Evolutionary conservation across 2,888 invertebrate genomes (phyloP).

Genomic region (Drosophila fulvimacula): DNA sequence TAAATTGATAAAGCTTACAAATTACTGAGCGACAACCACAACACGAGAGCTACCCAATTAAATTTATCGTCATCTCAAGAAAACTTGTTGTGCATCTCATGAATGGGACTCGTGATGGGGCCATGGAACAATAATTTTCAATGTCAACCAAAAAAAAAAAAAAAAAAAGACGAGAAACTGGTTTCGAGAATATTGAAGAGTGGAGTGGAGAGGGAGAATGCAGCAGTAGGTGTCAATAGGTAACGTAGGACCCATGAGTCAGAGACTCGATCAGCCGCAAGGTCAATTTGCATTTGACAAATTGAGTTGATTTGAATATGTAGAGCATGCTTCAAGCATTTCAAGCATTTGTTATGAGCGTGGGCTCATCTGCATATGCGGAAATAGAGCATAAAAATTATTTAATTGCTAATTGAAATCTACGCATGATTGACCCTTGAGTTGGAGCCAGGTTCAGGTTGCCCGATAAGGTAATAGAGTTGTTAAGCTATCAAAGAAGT

Average conservation of each 20-base stretch:
- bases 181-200: conserved; percentile 37
- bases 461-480: conserved; percentile 26
- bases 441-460: conserved; percentile 5
- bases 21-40: conserved; percentile 52
- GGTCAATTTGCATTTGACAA: conserved; percentile 68
- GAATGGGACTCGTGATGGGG: conserved; percentile 49
- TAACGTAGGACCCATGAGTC: conserved; percentile 49
- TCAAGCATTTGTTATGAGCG: conserved; percentile 20
- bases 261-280: conserved; percentile 46
- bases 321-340: conserved; percentile 41
- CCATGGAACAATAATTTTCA: conserved; percentile 52
- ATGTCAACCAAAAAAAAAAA: conserved; percentile 37
- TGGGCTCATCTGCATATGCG: conserved; percentile 44
- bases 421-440: conserved; percentile 45
- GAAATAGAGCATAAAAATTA: conserved; percentile 41
- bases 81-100: conserved; percentile 73
- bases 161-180: conserved; percentile 40
- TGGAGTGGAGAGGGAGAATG: background rate
- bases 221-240: conserved; percentile 63
- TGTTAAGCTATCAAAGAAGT: conserved; percentile 2
- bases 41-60: conserved; percentile 60
- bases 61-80: conserved; percentile 49
- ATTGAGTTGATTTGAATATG: conserved; percentile 74
- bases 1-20: conserved; percentile 75
- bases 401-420: conserved; percentile 45